Evolutionary conservation across 2,113 vertebrate genomes (phyloP).

Genomic region (Anas platyrhynchos): DNA sequence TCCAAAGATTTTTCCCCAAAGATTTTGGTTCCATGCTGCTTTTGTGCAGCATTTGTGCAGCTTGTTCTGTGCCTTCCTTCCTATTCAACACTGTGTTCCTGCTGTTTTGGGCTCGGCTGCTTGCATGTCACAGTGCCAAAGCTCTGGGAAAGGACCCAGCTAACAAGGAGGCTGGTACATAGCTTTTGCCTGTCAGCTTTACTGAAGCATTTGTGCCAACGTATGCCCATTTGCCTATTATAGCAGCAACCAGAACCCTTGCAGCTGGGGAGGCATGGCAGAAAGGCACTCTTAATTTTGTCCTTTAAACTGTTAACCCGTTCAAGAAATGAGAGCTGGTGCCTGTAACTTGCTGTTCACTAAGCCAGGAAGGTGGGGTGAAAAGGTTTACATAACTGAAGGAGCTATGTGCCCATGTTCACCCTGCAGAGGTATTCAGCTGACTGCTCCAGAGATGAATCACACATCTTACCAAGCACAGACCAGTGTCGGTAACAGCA

Average conservation of each 20-base stretch:
- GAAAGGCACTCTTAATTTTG: background rate
- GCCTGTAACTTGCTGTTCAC: background rate
- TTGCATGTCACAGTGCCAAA: background rate
- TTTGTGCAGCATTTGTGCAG: background rate
- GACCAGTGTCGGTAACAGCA: background rate
- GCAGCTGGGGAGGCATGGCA: background rate
- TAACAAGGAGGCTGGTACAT: background rate
- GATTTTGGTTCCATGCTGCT: background rate
- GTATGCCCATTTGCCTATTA: background rate
- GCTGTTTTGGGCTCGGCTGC: background rate
- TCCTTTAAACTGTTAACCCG: background rate
- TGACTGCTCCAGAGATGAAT: background rate
- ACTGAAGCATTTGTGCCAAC: background rate
- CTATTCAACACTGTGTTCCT: background rate
- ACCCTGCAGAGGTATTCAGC: background rate
- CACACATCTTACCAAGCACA: background rate
- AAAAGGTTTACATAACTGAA: background rate
- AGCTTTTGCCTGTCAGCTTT: background rate
- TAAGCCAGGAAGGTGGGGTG: background rate
- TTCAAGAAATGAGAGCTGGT: background rate
- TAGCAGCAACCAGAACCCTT: background rate
- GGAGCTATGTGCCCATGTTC: background rate
- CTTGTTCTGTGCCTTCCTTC: background rate
- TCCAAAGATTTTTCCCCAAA: background rate
- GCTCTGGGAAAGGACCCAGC: background rate